A percentile compares a stretch with the other conserved stretches of the same genome.
phyloP scores from a whole-genome alignment of 2,797 vertebrate species.

The Huso huso region DNA sequence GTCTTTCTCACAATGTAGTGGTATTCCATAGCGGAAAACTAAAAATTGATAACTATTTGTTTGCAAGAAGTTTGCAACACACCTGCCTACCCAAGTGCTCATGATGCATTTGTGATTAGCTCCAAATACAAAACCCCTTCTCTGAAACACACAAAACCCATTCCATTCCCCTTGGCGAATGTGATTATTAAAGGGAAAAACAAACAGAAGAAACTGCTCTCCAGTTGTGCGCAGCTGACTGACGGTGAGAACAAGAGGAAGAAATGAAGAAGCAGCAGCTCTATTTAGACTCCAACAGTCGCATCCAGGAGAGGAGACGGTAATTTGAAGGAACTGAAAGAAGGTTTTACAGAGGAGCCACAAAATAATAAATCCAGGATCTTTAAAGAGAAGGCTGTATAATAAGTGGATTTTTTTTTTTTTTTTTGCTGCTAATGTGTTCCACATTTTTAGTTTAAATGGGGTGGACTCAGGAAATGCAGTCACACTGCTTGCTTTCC shows the following conservation, averaged over 20 bases:
- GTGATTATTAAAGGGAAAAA: too few species aligned
- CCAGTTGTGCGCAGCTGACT: too few species aligned
- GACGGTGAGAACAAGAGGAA: not conserved
- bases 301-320: slow-evolving; percentile 35
- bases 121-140: too few species aligned
- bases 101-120: too few species aligned
- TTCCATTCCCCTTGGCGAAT: too few species aligned
- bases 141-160: too few species aligned
- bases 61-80: too few species aligned
- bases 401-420: slow-evolving; percentile 16
- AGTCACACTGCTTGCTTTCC: slow-evolving; percentile 64
- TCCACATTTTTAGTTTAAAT: slow-evolving; percentile 78
- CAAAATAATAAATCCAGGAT: slow-evolving; percentile 60
- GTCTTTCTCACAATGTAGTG: too few species aligned
- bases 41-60: too few species aligned
- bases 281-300: not conserved
- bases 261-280: not conserved
- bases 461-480: slow-evolving; percentile 66
- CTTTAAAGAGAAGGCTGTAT: slow-evolving; percentile 19
- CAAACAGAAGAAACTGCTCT: too few species aligned
- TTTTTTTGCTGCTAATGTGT: slow-evolving; percentile 58
- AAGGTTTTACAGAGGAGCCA: slow-evolving; percentile 40
- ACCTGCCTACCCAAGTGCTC: too few species aligned
- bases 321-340: slow-evolving; percentile 43
- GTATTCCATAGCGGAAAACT: too few species aligned